Evolutionary conservation across 2,888 invertebrate species (phyloP), one percentile per base, ranked within the genome.

Genomic region (Agrotis ipsilon): DNA sequence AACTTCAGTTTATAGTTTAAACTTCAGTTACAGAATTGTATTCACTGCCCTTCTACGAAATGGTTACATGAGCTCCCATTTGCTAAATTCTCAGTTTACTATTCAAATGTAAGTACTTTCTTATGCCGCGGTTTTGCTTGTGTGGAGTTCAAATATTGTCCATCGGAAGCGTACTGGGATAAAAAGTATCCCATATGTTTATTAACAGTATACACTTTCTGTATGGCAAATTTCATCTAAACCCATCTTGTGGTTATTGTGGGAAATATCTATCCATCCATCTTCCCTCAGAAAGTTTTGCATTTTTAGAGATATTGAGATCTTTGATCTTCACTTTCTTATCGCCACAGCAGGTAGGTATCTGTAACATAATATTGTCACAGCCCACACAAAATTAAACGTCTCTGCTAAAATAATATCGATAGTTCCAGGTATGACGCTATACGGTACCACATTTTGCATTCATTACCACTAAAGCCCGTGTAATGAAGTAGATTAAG

Each of bases 401-500:
- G 13, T 24, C 24, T 2, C 16, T 21, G 13, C 49, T 24, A 43
- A 67, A 27, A 54, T 64, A 61, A 24, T 46, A 45, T 45, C 48
- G 27, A 55, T 39, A 27, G 21, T 27, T 59, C 43, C 18, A 61
- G 61, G 24, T 32, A 46, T 72, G 61, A 78, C 52, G 43, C 52
- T 60, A 3, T 45, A 52, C 32, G 62, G 73, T 19, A 55, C 21
- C 24, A 61, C 48, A 68, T 64, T 65, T 64, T 68, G 75, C 43
- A 64, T 65, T 58, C 21, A 94, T 93, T 92, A 90, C 91, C 87
- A 89, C 87, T 90, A 89, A 90, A 91, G 86, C 86, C 89, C 75
- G 87, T 88, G 88, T 92, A 93, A 94, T 92, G 91, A 91, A 92
- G 90, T 90, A 90, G 91, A 93, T 93, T 93, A 93, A 87, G 88